These are phyloP conservation scores for Cossypha dichroa DNA, from an alignment of 2,797 vertebrate species.

Conservation along the genomic window DNA sequence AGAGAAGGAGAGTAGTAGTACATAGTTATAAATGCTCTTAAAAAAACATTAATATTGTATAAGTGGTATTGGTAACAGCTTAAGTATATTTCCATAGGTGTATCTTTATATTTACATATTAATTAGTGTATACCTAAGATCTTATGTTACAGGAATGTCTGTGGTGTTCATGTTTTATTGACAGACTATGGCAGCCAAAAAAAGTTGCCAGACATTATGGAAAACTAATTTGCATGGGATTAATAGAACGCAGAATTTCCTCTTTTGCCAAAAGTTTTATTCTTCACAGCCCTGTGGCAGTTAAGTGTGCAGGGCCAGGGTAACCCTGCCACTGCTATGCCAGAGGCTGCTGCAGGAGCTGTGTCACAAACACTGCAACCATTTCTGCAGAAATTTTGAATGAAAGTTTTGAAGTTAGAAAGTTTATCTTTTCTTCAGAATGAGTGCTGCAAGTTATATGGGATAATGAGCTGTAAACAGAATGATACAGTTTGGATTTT, in stretches of 20 bases:
- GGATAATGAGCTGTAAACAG: not conserved
- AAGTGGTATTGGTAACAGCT: slow-evolving; percentile 73
- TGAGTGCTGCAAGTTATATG: not conserved
- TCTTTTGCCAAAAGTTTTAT: not conserved
- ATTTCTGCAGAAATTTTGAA: not conserved
- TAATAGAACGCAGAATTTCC: slow-evolving; percentile 40
- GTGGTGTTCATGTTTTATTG: slow-evolving; percentile 74
- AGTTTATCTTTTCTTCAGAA: not conserved
- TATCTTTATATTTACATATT: slow-evolving; percentile 78
- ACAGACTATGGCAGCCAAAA: slow-evolving; percentile 34
- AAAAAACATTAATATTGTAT: slow-evolving; percentile 73
- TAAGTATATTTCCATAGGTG: slow-evolving; percentile 76
- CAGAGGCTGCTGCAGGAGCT: not conserved
- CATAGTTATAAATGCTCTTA: slow-evolving; percentile 56
- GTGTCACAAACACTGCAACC: not conserved
- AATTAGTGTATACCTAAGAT: slow-evolving; percentile 72
- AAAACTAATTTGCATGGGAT: slow-evolving; percentile 50
- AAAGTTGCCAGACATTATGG: slow-evolving; percentile 52
- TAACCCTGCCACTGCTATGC: not conserved
- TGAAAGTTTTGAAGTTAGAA: not conserved
- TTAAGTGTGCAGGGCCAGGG: not conserved
- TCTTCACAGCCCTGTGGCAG: not conserved
- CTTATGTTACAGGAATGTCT: slow-evolving; percentile 67
- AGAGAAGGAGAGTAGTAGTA: not conserved
- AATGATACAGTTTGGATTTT: not conserved